phyloP scores from a whole-genome alignment of 2,113 vertebrate species.

The Mus spicilegus region DNA sequence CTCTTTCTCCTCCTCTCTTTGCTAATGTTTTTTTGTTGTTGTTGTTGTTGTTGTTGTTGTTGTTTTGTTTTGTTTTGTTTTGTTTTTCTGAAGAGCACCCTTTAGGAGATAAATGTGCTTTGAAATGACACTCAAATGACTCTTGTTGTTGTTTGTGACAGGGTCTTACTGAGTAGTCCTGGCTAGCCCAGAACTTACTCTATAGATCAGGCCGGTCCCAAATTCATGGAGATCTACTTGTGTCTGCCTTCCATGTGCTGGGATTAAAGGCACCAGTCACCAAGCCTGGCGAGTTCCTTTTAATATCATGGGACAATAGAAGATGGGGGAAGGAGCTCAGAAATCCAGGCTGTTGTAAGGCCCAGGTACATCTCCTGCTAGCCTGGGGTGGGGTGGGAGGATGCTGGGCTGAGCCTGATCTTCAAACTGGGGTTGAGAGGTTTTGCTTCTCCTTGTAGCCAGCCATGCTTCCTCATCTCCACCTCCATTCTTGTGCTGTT shows the following conservation, averaged over 20 bases:
- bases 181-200: background rate
- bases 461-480: background rate
- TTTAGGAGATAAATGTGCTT: constrained; percentile 23
- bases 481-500: background rate
- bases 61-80: too few relatives aligned
- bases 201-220: background rate
- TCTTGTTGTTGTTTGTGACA: background rate
- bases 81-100: background rate
- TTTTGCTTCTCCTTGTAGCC: background rate
- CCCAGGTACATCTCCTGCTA: background rate
- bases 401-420: background rate
- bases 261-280: background rate
- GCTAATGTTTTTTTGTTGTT: background rate
- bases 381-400: constrained; percentile 22
- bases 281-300: background rate
- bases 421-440: background rate
- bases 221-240: background rate
- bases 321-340: background rate
- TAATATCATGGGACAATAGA: background rate
- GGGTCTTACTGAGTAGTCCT: background rate
- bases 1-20: background rate
- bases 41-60: too few relatives aligned
- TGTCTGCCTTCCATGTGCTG: background rate
- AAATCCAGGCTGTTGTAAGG: constrained; percentile 4
- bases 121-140: constrained; percentile 4